Evolutionary conservation across 2,888 invertebrate genomes (phyloP).

Genomic region (Pherbina coryleti): DNA sequence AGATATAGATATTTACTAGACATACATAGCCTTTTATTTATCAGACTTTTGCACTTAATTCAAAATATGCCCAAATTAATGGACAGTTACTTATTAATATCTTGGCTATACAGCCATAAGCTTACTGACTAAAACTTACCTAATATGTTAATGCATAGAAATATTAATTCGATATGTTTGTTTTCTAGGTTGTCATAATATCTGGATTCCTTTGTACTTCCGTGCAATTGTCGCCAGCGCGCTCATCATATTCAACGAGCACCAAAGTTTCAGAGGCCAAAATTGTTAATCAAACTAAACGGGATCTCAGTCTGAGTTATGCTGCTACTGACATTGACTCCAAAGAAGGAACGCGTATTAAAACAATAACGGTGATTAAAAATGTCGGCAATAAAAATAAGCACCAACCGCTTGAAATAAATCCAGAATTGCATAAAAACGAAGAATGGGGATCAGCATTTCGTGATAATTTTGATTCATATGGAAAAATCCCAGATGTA

Average conservation of each 20-base stretch:
- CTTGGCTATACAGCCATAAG: not conserved
- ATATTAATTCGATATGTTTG: not conserved
- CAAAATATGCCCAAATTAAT: no score
- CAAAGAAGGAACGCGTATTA: conserved; percentile 66
- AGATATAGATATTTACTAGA: no score
- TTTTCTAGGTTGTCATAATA: conserved; percentile 10
- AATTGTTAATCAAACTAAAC: conserved; percentile 56
- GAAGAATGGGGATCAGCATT: conserved; percentile 66
- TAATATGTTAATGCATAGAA: not conserved
- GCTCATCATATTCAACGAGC: not conserved
- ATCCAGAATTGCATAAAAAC: conserved; percentile 62
- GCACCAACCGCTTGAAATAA: conserved; percentile 57
- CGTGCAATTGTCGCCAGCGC: conserved; percentile 6
- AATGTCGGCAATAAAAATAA: conserved; percentile 59
- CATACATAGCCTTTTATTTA: no score
- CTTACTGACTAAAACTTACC: conserved; percentile 9
- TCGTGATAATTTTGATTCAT: conserved; percentile 66
- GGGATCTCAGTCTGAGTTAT: conserved; percentile 68
- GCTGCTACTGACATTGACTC: conserved; percentile 68
- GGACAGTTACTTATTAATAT: no score
- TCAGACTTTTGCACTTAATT: no score
- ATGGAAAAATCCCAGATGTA: conserved; percentile 65
- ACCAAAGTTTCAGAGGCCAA: not conserved
- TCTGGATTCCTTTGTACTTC: conserved; percentile 19
- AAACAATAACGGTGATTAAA: conserved; percentile 69